These are phyloP conservation scores for Blomia tropicalis DNA, from an alignment of 2,888 invertebrate species.

Conservation along the genomic window DNA sequence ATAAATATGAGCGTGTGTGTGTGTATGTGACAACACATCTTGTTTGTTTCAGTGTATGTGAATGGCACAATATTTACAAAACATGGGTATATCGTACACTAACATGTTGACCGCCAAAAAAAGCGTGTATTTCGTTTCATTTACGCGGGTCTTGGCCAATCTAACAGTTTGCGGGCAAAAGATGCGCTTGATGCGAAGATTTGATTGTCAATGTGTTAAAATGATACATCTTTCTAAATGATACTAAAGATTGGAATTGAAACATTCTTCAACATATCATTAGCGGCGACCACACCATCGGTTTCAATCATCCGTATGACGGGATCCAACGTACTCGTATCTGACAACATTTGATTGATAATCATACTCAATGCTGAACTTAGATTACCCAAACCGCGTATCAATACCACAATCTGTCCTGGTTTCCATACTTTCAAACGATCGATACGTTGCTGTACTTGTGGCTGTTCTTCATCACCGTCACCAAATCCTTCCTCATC, in stretches of 20 bases:
- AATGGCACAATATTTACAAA: too few species aligned
- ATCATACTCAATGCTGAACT: slow-evolving; percentile 31
- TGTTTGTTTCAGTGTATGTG: too few species aligned
- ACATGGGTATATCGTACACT: too few species aligned
- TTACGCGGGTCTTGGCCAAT: too few species aligned
- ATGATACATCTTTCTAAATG: slow-evolving; percentile 25
- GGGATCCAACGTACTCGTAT: slow-evolving; percentile 28
- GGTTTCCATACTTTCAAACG: slow-evolving; percentile 30
- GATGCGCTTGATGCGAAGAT: not conserved
- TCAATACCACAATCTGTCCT: slow-evolving; percentile 28
- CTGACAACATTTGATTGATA: slow-evolving; percentile 23
- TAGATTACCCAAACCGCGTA: slow-evolving; percentile 30
- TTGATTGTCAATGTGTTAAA: too few species aligned
- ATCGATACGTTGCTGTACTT: slow-evolving; percentile 28
- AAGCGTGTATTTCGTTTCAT: too few species aligned
- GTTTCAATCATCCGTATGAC: slow-evolving; percentile 29
- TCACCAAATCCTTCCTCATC: slow-evolving; percentile 6
- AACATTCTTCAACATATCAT: slow-evolving; percentile 29
- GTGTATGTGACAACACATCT: too few species aligned
- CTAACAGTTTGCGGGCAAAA: not conserved
- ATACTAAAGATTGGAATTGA: slow-evolving; percentile 31
- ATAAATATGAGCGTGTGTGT: too few species aligned
- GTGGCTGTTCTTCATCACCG: slow-evolving; percentile 26
- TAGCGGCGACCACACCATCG: slow-evolving; percentile 28
- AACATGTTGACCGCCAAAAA: too few species aligned